Evolutionary conservation across 2,113 vertebrate genomes (phyloP).

Genomic region (Mormoops blainvillei): DNA sequence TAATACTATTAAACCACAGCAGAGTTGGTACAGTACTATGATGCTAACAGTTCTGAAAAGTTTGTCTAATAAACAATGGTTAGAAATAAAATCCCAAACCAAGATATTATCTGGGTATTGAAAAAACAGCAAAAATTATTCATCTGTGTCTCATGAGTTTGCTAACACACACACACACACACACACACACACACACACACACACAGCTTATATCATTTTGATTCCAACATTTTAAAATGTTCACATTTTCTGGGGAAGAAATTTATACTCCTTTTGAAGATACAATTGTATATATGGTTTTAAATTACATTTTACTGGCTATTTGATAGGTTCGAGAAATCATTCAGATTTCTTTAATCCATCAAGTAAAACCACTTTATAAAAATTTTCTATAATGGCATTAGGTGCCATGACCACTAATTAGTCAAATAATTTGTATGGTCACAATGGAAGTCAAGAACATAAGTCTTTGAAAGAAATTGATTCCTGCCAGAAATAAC

Average conservation of each 20-base stretch:
- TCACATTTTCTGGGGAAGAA: conserved; percentile 14
- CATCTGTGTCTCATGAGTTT: not conserved
- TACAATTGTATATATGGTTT: not conserved
- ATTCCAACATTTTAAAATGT: not conserved
- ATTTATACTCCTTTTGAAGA: not conserved
- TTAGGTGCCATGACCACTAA: not conserved
- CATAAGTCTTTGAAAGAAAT: conserved; percentile 53
- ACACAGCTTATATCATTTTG: not conserved
- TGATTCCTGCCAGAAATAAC: conserved; percentile 56
- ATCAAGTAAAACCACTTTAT: conserved; percentile 23
- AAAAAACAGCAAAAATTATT: not conserved
- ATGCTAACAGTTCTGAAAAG: not conserved
- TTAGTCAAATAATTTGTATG: conserved; percentile 11
- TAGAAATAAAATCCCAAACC: conserved; percentile 16
- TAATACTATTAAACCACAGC: not conserved
- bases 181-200: too few species aligned
- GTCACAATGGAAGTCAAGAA: conserved; percentile 55
- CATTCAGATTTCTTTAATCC: not conserved
- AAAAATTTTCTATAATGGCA: conserved; percentile 5
- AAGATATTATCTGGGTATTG: not conserved
- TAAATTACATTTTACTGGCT: conserved; percentile 25
- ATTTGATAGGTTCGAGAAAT: not conserved
- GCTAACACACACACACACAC: not conserved
- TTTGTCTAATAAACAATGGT: not conserved
- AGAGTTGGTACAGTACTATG: not conserved